Percentiles rank a stretch among this genome's conserved stretches.
Evolutionary conservation across 1,140 invertebrate species (phyloP).

Genomic region (Thaumatotibia leucotreta): DNA sequence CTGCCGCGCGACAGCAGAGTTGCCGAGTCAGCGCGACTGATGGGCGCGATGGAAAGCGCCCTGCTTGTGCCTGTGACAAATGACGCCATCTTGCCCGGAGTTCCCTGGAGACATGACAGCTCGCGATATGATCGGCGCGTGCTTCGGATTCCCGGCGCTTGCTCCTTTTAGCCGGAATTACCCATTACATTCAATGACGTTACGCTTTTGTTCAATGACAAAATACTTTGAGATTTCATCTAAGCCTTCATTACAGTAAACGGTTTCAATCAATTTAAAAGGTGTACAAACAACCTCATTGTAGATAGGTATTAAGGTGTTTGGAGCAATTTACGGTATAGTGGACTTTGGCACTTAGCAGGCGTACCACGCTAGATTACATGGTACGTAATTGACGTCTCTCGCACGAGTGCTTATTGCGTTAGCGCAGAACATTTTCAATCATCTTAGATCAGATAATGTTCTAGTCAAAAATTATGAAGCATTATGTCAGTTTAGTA

Average conservation of each 20-base stretch:
- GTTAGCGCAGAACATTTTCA: conserved; percentile 1
- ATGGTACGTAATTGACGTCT: conserved; percentile 3
- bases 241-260: conserved; percentile 68
- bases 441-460: conserved; percentile 17
- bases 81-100: conserved; percentile 29
- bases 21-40: conserved; percentile 36
- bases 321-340: conserved; percentile 24
- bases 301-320: conserved; percentile 44
- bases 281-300: conserved; percentile 57
- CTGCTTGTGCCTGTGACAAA: conserved; percentile 21
- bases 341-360: conserved; percentile 3
- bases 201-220: conserved; percentile 53
- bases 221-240: conserved; percentile 48
- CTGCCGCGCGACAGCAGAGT: conserved; percentile 25
- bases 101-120: conserved; percentile 47
- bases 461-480: conserved; percentile 25
- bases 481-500: conserved; percentile 28
- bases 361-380: neutral
- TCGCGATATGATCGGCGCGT: conserved; percentile 71
- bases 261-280: conserved; percentile 55
- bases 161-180: conserved; percentile 49
- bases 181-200: conserved; percentile 71
- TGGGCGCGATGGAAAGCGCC: conserved; percentile 38
- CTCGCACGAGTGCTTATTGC: conserved; percentile 1
- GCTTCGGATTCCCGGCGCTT: conserved; percentile 56